Base-by-base conservation (phyloP, 2,888 invertebrate genomes). In the Conistra vaccinii region DNA sequence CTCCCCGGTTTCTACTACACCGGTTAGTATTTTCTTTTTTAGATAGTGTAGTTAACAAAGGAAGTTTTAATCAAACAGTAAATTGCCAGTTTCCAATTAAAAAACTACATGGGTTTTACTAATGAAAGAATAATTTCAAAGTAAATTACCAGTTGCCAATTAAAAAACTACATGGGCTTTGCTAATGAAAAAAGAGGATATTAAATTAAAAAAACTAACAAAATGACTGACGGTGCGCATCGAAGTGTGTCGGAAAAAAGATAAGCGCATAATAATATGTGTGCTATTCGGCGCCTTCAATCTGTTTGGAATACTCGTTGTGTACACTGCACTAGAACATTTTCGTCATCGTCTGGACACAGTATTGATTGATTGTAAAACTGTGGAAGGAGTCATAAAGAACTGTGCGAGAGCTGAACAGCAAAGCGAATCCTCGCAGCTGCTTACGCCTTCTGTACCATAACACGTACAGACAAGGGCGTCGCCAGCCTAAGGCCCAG, bases 21-120 rank as follows among this genome's bases (percentile, higher is more conserved):
- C 92, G 90, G 95, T 95, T 86, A 10, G n/a, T 0, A 32, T 2
- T 48, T 63, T 26, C 51, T 53, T 57, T 26, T n/a, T n/a, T n/a
- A n/a, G n/a, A 7, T 12, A n/a, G 20, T 17, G 0, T 69, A n/a
- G 14, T 7, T 45, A 17, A 35, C n/a, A n/a, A 20, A 53, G 63
- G 1, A 48, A 29, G 1, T 14, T 55, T 55, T 61, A 26, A 32
- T 39, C 32, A 17, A 20, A 45, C 14, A 20, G 29, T 14, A 26
- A 29, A 7, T 9, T 72, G n/a, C 32, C 12, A 68, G 12, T 35
- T 74, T 3, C 17, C 4, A 42, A 53, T 61, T 29, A 48, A 48
- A 48, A 58, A 73, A 51, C 39, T 39, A 39, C 39, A 39, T 10
- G 32, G 10, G 32, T 53, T 26, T 10, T 32, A 26, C 1, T 70